These are phyloP conservation scores for Malurus cyaneus DNA, from an alignment of 2,113 vertebrate genomes.

Conservation along the genomic window DNA sequence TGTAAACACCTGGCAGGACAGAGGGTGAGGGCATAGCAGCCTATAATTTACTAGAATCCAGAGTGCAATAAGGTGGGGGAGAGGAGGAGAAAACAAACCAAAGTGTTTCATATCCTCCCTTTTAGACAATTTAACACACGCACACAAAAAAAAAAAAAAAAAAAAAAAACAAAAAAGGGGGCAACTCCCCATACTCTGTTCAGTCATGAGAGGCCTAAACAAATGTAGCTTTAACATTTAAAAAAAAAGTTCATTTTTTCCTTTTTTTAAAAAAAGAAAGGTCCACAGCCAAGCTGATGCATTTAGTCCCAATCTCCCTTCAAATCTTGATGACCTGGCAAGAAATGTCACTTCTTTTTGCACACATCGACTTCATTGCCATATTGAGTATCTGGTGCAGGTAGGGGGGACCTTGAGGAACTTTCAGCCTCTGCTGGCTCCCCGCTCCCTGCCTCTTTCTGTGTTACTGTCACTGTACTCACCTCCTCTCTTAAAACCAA, in stretches of 20 bases:
- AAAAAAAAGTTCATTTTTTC: slow-evolving; percentile 15
- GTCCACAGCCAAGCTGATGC: slow-evolving; percentile 60
- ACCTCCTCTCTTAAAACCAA: background rate
- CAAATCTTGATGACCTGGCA: background rate
- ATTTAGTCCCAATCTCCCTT: background rate
- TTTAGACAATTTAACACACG: slow-evolving; percentile 58
- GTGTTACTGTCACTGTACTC: background rate
- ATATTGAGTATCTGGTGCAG: background rate
- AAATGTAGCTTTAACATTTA: slow-evolving; percentile 69
- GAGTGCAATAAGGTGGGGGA: slow-evolving; percentile 68
- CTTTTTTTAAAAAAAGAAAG: slow-evolving; percentile 53
- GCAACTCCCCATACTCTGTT: slow-evolving; percentile 62
- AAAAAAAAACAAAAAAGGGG: slow-evolving; percentile 17
- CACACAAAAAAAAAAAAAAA: background rate
- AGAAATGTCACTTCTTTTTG: slow-evolving; percentile 23
- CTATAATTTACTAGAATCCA: slow-evolving; percentile 45
- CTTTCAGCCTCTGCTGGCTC: background rate
- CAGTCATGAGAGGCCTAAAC: slow-evolving; percentile 69
- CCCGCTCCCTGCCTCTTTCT: background rate
- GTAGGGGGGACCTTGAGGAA: background rate
- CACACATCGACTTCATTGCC: background rate
- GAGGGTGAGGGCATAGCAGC: slow-evolving; percentile 53
- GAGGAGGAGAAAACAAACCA: slow-evolving; percentile 59
- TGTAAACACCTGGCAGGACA: slow-evolving; percentile 55
- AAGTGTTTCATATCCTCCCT: slow-evolving; percentile 69